Evolutionary conservation across 2,888 invertebrate species (phyloP).

Genomic region (Ormia ochracea): DNA sequence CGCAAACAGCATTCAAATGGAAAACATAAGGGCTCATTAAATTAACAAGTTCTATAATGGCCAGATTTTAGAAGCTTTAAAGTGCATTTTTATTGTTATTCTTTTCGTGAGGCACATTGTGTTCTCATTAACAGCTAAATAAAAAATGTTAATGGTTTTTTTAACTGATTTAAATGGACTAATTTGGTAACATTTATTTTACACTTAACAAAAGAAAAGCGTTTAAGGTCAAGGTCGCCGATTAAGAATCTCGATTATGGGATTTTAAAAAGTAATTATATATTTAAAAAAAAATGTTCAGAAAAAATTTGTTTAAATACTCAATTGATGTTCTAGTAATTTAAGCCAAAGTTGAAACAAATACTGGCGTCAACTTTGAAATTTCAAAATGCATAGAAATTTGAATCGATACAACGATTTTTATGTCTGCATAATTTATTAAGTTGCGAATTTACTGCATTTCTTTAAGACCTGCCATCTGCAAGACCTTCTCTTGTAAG

Average conservation of each 20-base stretch:
- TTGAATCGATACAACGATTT: too few species aligned
- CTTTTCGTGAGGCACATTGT: background rate
- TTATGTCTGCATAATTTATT: too few species aligned
- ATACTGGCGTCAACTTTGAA: too few species aligned
- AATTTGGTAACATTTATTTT: background rate
- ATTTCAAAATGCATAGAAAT: too few species aligned
- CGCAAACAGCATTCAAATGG: background rate
- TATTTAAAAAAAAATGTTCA: too few species aligned
- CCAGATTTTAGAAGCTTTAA: background rate
- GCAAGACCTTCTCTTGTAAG: too few species aligned
- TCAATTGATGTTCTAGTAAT: too few species aligned
- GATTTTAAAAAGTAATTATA: background rate
- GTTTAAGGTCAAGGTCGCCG: too few species aligned
- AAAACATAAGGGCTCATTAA: background rate
- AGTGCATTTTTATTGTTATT: background rate
- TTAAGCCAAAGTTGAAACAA: too few species aligned
- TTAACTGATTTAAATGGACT: background rate
- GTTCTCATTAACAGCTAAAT: background rate
- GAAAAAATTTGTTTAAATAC: background rate
- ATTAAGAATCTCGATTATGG: background rate
- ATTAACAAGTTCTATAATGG: constrained; percentile 1
- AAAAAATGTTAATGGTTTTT: background rate
- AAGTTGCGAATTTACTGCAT: too few species aligned
- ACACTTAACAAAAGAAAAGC: constrained; percentile 1
- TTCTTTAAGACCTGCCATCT: too few species aligned